Conservation (phyloP, 92 coral and sea anemone genomes). For the Bergia sp. region DNA sequence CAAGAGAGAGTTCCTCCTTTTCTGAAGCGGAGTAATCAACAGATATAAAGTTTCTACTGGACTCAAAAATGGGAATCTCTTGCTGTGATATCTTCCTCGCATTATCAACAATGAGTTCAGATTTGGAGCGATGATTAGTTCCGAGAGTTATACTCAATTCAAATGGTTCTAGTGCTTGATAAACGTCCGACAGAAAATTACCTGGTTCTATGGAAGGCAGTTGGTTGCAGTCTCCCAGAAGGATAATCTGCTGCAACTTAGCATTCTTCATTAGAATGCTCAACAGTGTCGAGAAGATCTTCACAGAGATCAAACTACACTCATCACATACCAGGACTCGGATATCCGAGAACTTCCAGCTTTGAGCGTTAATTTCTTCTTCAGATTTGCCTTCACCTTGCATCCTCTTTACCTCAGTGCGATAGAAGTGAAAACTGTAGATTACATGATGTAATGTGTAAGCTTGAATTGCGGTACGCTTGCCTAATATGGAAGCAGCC, state of each 20-base stretch:
- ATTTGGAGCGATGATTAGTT: constrained; percentile 57
- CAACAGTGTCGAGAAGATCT: constrained; percentile 50
- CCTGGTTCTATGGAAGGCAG: constrained; percentile 72
- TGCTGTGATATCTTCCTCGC: constrained; percentile 48
- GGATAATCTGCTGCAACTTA: constrained; percentile 45
- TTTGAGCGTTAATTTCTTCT: background rate
- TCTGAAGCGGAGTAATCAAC: constrained; percentile 10
- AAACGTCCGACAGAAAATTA: constrained; percentile 54
- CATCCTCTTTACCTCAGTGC: background rate
- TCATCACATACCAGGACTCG: constrained; percentile 61
- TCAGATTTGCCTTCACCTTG: background rate
- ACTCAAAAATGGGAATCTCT: constrained; percentile 46
- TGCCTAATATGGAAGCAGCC: constrained; percentile 60
- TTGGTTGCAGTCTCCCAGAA: constrained; percentile 56
- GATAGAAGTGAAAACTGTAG: constrained; percentile 41
- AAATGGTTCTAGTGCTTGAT: constrained; percentile 6
- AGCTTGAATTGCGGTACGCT: constrained; percentile 47
- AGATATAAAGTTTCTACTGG: constrained; percentile 40
- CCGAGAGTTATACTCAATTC: constrained; percentile 31
- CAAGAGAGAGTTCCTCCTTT: background rate
- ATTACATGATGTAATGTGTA: constrained; percentile 60
- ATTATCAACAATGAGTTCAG: constrained; percentile 53
- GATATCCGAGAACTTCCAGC: constrained; percentile 54
- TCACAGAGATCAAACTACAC: constrained; percentile 56
- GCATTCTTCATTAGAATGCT: constrained; percentile 16